Percentiles rank a stretch among this genome's conserved stretches.
These are phyloP conservation scores for Gryllus longicercus DNA, from an alignment of 2,888 invertebrate species.

Conservation along the genomic window DNA sequence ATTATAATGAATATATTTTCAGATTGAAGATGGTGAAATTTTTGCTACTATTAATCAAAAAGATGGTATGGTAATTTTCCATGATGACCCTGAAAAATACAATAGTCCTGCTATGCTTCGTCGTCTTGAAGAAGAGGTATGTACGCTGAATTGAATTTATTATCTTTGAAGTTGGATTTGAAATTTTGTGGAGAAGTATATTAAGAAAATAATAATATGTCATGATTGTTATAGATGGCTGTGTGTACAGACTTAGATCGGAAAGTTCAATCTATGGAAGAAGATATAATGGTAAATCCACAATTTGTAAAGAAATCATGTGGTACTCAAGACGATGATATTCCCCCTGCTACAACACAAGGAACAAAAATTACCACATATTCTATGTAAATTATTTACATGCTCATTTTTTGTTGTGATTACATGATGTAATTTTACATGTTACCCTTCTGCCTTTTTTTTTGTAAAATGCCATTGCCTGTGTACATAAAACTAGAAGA, in stretches of 20 bases:
- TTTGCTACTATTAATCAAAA: constrained; percentile 96
- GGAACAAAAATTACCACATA: constrained; percentile 37
- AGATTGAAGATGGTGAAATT: constrained; percentile 97
- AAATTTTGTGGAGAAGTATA: no score
- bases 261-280: constrained; percentile 88
- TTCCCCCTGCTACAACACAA: constrained; percentile 38
- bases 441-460: background rate
- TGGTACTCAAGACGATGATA: constrained; percentile 43
- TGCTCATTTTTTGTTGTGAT: background rate
- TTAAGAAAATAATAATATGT: background rate
- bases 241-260: constrained; percentile 84
- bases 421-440: background rate
- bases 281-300: constrained; percentile 89
- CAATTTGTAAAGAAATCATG: constrained; percentile 63
- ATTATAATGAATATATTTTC: constrained; percentile 36
- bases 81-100: constrained; percentile 93
- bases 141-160: no score
- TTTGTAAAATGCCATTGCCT: constrained; percentile 2
- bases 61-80: constrained; percentile 96
- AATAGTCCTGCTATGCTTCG: constrained; percentile 85
- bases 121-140: constrained; percentile 70
- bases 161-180: no score
- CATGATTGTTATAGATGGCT: constrained; percentile 59
- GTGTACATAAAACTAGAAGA: background rate
- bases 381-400: constrained; percentile 33